phyloP scores from a whole-genome alignment of 2,797 vertebrate genomes.

The Rousettus madagascariensis region DNA sequence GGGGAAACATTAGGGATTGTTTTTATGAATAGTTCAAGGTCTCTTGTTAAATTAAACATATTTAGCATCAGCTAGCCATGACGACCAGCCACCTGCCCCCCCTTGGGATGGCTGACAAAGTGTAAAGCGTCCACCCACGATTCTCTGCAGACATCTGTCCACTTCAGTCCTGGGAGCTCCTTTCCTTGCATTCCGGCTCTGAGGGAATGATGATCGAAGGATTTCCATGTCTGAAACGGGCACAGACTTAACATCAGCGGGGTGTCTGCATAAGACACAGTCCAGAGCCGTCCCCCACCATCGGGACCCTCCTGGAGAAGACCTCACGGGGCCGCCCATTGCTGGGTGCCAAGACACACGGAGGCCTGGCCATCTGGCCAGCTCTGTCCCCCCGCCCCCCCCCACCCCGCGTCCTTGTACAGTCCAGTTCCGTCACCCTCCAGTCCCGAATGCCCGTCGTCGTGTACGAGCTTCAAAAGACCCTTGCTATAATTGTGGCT shows the following conservation, averaged over 20 bases:
- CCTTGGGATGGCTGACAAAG: not conserved
- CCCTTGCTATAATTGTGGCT: not conserved
- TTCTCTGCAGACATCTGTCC: not conserved
- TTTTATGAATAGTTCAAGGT: not conserved
- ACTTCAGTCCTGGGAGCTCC: not conserved
- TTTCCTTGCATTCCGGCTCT: not conserved
- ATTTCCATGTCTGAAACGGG: not conserved
- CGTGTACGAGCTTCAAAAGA: not conserved
- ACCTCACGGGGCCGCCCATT: not conserved
- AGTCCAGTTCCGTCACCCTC: not conserved
- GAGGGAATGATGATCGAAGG: not conserved
- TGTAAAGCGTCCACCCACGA: rapidly evolving
- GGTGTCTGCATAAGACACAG: not conserved
- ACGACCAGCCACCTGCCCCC: not conserved
- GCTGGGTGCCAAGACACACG: not conserved
- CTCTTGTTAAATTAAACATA: not conserved
- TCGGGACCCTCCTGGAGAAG: not conserved
- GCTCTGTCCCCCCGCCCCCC: not conserved
- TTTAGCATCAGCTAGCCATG: not conserved
- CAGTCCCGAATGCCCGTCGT: rapidly evolving
- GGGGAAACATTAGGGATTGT: not conserved
- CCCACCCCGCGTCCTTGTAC: not conserved
- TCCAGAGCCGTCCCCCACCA: too few species aligned
- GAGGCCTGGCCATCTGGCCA: not conserved
- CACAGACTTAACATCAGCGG: not conserved